Evolutionary conservation across 2,888 invertebrate species (phyloP).

Genomic region (Tubulanus polymorphus): DNA sequence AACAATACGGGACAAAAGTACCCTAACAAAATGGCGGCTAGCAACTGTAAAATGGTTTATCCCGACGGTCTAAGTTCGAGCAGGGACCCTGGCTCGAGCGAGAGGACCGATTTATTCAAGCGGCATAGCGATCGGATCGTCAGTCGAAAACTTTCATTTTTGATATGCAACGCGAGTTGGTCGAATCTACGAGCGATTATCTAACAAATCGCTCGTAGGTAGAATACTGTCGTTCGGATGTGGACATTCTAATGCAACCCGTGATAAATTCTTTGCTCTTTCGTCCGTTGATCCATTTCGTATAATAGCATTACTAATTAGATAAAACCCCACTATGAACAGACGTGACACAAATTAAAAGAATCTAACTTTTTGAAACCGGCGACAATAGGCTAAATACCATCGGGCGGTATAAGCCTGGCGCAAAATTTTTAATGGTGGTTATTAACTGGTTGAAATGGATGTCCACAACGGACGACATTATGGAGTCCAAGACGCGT

Average conservation of each 20-base stretch:
- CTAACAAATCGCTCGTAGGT: too few species aligned
- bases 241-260: conserved; percentile 15
- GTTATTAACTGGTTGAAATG: conserved; percentile 21
- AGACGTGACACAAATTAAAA: conserved; percentile 16
- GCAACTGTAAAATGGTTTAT: too few species aligned
- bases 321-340: too few species aligned
- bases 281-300: conserved; percentile 17
- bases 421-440: conserved; percentile 8
- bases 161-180: conserved; percentile 22
- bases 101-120: conserved; percentile 7
- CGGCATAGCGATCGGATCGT: conserved; percentile 12
- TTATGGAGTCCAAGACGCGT: conserved; percentile 13
- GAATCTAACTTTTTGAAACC: conserved; percentile 11
- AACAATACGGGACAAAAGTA: too few species aligned
- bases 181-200: too few species aligned
- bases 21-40: too few species aligned
- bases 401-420: conserved; percentile 12
- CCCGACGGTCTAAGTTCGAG: too few species aligned
- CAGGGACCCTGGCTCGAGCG: background rate
- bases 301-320: conserved; percentile 14
- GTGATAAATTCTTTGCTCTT: background rate
- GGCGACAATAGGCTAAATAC: conserved; percentile 17
- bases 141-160: too few species aligned
- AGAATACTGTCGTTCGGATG: conserved; percentile 24
- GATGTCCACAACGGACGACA: conserved; percentile 2